Base-by-base conservation (phyloP, 1,140 invertebrate species). In the Hylyphantes graminicola region DNA sequence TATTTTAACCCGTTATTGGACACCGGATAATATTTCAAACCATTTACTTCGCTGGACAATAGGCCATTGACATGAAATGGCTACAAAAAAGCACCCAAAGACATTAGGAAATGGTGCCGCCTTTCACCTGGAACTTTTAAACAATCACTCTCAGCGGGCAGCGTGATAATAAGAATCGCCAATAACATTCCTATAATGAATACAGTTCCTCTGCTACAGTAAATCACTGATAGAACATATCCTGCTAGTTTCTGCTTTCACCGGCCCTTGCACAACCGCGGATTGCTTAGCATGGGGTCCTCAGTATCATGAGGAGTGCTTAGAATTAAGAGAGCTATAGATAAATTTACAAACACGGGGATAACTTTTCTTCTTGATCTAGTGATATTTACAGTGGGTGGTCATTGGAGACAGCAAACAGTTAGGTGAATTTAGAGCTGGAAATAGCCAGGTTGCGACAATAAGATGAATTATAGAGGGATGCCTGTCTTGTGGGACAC, bases 211-310 rank as follows among this genome's bases (percentile, higher is more conserved):
- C 15, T 17, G 54, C 54, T 13, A 21, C 54, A 55, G 72, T 74
- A 74, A 74, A 74, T 74, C 72, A 74, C 72, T 72, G 15, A 48
- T 10, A 10, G 21, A 72, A 51, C 51, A 17, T 72, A 7, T 70
- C 67, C 53, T 70, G 48, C 67, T 50, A 70, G 48, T 70, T 70
- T 74, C 72, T 50, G 72, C 72, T 74, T 74, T 59, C 72, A 74
- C 9, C 54, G 10, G 15, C n/a, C 51, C 51, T 73, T 73, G 50
- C 70, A 73, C 15, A 73, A 73, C 53, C 17, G 13, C 70, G 53
- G 50, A 73, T 73, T 54, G 15, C 72, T 74, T 74, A 57, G 72
- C 54, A 74, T 55, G 72, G 17, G 72, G 72, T 72, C 68, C 55
- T 53, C 54, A 11, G 70, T 74, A 74, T 55, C 72, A 19, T 51